phyloP scores from a whole-genome alignment of 2,888 invertebrate genomes.

The Troilus luridus region DNA sequence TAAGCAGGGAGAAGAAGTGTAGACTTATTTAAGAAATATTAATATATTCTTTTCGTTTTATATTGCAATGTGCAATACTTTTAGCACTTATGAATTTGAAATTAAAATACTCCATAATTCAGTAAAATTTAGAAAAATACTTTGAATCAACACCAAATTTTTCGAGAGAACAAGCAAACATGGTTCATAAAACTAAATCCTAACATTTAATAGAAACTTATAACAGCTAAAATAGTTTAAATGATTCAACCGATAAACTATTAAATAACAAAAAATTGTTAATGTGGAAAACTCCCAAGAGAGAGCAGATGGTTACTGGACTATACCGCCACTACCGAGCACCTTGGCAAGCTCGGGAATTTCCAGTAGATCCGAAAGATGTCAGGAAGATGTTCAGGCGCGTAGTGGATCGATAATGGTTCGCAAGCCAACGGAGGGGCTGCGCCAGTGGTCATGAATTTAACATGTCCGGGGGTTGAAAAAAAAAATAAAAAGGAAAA shows the following conservation, averaged over 20 bases:
- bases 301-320: neutral
- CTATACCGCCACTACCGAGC: neutral
- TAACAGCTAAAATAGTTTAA: neutral
- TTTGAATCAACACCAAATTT: too few species aligned
- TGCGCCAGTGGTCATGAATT: slow-evolving; percentile 43
- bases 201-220: too few species aligned
- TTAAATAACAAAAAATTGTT: neutral
- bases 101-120: too few species aligned
- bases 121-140: too few species aligned
- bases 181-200: too few species aligned
- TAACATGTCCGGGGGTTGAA: neutral
- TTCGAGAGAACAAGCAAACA: too few species aligned
- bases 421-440: neutral
- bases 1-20: too few species aligned
- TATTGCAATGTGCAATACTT: too few species aligned
- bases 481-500: neutral
- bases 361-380: neutral
- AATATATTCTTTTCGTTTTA: too few species aligned
- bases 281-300: neutral
- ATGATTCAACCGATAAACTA: neutral
- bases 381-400: neutral
- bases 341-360: neutral
- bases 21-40: too few species aligned
- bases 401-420: slow-evolving; percentile 10
- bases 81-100: too few species aligned